Percentiles rank a stretch among this genome's conserved stretches.
Conservation (phyloP, 37 sponge, comb jelly and placozoan genomes). For the Haliclona indistincta region DNA sequence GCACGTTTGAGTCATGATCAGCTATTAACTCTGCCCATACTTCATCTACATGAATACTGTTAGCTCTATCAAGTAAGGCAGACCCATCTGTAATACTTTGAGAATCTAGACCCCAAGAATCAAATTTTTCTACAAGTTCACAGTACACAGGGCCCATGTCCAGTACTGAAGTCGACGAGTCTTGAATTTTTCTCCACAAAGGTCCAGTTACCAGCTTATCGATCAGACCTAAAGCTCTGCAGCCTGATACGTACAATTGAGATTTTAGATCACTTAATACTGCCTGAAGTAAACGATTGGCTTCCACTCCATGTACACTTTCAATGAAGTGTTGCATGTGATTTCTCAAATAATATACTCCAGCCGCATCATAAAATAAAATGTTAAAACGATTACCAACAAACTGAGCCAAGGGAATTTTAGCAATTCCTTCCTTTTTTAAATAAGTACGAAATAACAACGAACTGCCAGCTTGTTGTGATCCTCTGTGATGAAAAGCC, state of each 20-base stretch:
- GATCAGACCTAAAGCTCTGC: slow-evolving; percentile 40
- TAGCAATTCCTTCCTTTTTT: slow-evolving; percentile 6
- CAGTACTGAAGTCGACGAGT: slow-evolving; percentile 1
- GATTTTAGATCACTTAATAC: slow-evolving; percentile 27
- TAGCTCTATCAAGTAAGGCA: not conserved
- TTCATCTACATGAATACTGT: not conserved
- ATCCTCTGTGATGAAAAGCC: slow-evolving; percentile 46
- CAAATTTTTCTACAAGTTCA: slow-evolving; percentile 44
- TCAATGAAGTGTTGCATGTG: slow-evolving; percentile 25
- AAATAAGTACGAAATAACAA: slow-evolving; percentile 25
- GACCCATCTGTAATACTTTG: not conserved
- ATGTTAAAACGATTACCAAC: slow-evolving; percentile 45
- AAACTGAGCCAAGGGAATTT: slow-evolving; percentile 44
- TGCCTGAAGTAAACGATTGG: slow-evolving; percentile 31
- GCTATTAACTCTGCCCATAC: not conserved
- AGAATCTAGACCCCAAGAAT: slow-evolving; percentile 32
- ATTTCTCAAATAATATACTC: slow-evolving; percentile 24
- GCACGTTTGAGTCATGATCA: not conserved
- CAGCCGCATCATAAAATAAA: slow-evolving; percentile 55
- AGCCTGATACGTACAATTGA: slow-evolving; percentile 25
- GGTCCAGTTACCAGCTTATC: slow-evolving; percentile 49
- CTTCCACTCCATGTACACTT: slow-evolving; percentile 16
- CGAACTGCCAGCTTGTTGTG: slow-evolving; percentile 30
- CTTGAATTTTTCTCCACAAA: slow-evolving; percentile 41
- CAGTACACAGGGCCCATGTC: slow-evolving; percentile 24